Base-by-base conservation (phyloP, 2,888 invertebrate species). In the Acleris sparsana region DNA sequence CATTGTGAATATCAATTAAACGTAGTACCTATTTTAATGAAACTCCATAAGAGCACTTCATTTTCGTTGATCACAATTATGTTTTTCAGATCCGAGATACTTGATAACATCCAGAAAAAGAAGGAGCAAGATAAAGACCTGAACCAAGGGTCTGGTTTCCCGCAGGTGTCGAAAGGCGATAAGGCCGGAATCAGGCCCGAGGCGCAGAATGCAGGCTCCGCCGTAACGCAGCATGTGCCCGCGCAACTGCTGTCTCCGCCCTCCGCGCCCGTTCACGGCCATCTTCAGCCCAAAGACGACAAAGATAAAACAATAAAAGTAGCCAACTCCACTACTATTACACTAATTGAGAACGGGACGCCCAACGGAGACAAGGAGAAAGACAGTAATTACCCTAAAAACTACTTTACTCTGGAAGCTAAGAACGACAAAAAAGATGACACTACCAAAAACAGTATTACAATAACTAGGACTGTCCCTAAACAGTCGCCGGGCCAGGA, bases 41-140 rank as follows among this genome's bases (percentile, higher is more conserved):
- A 13, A 39, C 39, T 13, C 39, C 1, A 13, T 13, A 13, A 0
- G 4, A 13, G 49, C 18, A 18, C 7, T 6, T 20, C 20, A 49
- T 16, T 43, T 55, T 43, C 13, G 46, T 25, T 57, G 29, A 43
- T 51, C 16, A 5, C 6, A 17, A 20, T 44, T 17, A 58, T 70
- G 77, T 53, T 70, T 93, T 93, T 7, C 89, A 94, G 94, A 92
- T 93, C 94, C 80, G 94, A 94, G 80, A 93, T 94, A 77, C 87
- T 94, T 90, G 94, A 94, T 79, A 94, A 86, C 76, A 84, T 93
- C 67, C 93, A 94, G 73, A 94, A 94, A 80, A 93, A 90, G 73
- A 92, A 91, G 70, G 92, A 92, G 22, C 88, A 87, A 67, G 88
- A 89, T 7, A 91, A 92, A 51, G 89, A 80, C 39, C 78, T 87